These are phyloP conservation scores for Cherax destructor DNA, from an alignment of 1,140 invertebrate genomes.

Conservation along the genomic window DNA sequence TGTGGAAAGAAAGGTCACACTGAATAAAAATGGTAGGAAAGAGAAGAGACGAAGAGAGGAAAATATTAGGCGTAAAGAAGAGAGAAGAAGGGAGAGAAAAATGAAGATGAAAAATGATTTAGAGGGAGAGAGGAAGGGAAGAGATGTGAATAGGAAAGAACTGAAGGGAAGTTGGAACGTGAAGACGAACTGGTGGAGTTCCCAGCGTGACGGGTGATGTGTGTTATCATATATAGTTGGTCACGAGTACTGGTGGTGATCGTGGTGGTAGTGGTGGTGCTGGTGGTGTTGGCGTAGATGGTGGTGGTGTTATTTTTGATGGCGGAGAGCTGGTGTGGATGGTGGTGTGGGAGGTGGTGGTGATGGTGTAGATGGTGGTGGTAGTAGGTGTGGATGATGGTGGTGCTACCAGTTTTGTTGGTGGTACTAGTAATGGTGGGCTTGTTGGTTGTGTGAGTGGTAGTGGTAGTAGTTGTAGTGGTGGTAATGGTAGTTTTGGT, in stretches of 20 bases:
- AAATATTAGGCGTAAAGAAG: not conserved
- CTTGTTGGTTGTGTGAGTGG: too few species aligned
- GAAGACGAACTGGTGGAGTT: conserved; percentile 42
- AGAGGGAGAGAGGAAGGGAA: not conserved
- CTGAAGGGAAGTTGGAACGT: not conserved
- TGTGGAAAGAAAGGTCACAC: not conserved
- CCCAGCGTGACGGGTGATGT: conserved; percentile 31
- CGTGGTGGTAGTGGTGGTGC: not conserved
- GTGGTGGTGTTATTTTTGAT: too few species aligned
- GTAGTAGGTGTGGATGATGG: too few species aligned
- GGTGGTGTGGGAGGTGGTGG: too few species aligned
- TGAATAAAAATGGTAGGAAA: not conserved
- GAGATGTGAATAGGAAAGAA: not conserved
- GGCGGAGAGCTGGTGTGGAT: too few species aligned
- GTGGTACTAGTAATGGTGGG: too few species aligned
- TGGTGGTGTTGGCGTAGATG: not conserved
- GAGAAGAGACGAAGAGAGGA: not conserved
- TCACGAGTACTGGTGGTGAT: conserved; percentile 22
- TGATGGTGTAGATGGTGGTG: too few species aligned
- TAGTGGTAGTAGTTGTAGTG: too few species aligned
- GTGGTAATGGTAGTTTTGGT: too few species aligned
- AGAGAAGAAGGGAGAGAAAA: not conserved
- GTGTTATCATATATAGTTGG: conserved; percentile 48
- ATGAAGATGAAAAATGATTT: not conserved
- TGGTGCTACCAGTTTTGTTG: too few species aligned